Conservation (phyloP, 1,140 invertebrate species). For the Brachionus asplanchnoidis region DNA sequence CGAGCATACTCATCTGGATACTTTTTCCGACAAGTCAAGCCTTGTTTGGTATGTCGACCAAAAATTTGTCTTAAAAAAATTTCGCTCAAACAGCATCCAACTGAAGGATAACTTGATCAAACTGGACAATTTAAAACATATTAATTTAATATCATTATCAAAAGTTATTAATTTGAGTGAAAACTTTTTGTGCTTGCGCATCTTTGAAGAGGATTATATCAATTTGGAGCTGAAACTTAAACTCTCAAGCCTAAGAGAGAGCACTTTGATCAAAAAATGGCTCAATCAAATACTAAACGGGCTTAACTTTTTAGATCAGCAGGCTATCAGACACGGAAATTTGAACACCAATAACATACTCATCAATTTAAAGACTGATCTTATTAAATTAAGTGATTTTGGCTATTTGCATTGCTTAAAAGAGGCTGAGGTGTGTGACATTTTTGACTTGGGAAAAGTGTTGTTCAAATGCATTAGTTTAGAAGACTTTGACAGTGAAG, state of each 20-base stretch:
- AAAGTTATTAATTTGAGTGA: not conserved
- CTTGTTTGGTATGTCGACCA: not conserved
- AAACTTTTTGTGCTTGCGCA: not conserved
- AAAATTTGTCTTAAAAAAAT: conserved; percentile 13
- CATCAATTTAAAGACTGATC: not conserved
- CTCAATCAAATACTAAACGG: conserved; percentile 9
- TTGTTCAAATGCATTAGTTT: not conserved
- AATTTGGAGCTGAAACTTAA: not conserved
- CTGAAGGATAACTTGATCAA: not conserved
- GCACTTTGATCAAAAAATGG: not conserved
- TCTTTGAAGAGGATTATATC: not conserved
- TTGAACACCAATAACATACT: not conserved
- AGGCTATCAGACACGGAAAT: not conserved
- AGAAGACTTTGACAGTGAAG: not conserved
- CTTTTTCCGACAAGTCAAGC: not conserved
- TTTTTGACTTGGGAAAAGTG: not conserved
- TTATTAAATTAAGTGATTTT: conserved; percentile 21
- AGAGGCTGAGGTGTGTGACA: not conserved
- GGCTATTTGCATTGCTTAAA: not conserved
- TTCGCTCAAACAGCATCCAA: not conserved
- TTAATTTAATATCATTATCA: not conserved
- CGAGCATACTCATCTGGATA: not conserved
- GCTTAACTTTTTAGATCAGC: not conserved
- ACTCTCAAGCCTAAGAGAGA: not conserved
- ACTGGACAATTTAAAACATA: not conserved